Evolutionary conservation across 2,797 vertebrate species (phyloP), one percentile per base, ranked within the genome.

Genomic region (Remorina albescens): DNA sequence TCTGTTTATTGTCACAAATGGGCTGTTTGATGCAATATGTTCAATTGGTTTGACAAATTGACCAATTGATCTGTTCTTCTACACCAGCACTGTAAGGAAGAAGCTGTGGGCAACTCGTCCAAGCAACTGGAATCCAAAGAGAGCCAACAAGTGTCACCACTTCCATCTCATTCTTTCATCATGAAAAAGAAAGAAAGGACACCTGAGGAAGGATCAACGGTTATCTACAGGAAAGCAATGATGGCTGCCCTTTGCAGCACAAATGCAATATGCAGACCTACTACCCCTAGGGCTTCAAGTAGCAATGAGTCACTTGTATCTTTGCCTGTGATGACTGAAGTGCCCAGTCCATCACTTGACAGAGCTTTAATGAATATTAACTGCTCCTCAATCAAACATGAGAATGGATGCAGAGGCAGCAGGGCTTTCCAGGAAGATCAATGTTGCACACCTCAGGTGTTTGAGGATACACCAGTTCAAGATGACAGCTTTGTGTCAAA

Each of bases 191-290:
- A 85, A 63, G 34, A 66, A 18, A 84, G 90, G 70, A 89, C 89
- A 13, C 71, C 90, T 16, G 92, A 92, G 26, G 91, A 93, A 34
- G 92, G 79, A 36, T 92, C 81, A 9, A 93, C 90, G 81, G 84
- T 82, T 2, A 91, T 94, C 50, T 94, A 89, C 76, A 83, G 67
- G 68, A 90, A 18, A 71, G 93, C 93, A 2, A 21, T 94, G 59
- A 80, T 73, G 6, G 92, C 86, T 63, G 93, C 90, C 16, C 39
- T 94, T 46, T 67, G 69, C 13, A 61, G 36, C 78, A 66, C 64
- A 19, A 69, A 5, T 21, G 13, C 28, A 49, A 87, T 23, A 19
- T 7, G 15, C 41, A 58, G 19, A 23, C 1, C 28, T 10, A 15
- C 34, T 15, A 19, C 1, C 26, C 54, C 59, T 13, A n/a, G 6